phyloP scores from a whole-genome alignment of 2,113 vertebrate genomes.

The Scatophagus argus region DNA sequence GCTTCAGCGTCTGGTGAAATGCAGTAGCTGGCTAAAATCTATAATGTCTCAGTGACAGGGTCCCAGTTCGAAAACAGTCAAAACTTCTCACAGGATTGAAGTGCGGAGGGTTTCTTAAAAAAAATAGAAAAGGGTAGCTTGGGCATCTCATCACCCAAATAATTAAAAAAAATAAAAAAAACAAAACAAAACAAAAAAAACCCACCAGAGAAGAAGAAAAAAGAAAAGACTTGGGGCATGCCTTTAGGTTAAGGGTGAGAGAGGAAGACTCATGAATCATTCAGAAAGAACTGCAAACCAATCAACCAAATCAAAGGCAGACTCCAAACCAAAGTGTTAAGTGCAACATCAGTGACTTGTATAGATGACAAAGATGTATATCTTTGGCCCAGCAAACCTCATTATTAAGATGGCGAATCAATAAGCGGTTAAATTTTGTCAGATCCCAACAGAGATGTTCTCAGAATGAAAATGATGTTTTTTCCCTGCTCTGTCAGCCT shows the following conservation, averaged over 20 bases:
- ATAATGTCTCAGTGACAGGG: constrained; percentile 44
- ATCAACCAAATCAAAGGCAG: constrained; percentile 69
- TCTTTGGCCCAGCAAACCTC: constrained; percentile 56
- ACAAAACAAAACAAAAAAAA: too few species aligned
- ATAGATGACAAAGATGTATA: constrained; percentile 81
- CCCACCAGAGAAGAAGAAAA: constrained; percentile 31
- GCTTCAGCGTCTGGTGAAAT: constrained; percentile 37
- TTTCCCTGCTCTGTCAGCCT: not conserved
- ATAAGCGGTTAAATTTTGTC: not conserved
- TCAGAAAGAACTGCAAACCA: constrained; percentile 80
- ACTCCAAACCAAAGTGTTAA: constrained; percentile 73
- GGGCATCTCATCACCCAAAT: constrained; percentile 59
- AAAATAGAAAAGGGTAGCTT: constrained; percentile 35
- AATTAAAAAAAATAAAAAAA: constrained; percentile 50
- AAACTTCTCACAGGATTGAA: constrained; percentile 38
- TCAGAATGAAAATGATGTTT: not conserved
- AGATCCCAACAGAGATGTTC: not conserved
- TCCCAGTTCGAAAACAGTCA: constrained; percentile 50
- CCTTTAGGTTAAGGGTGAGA: constrained; percentile 77
- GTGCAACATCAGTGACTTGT: constrained; percentile 73
- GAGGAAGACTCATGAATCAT: constrained; percentile 69
- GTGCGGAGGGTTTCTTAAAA: constrained; percentile 78
- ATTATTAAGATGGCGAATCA: not conserved
- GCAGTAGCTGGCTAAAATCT: constrained; percentile 57
- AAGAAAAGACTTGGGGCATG: constrained; percentile 74